Evolutionary conservation across 2,113 vertebrate genomes (phyloP).

Genomic region (Empidonax traillii): DNA sequence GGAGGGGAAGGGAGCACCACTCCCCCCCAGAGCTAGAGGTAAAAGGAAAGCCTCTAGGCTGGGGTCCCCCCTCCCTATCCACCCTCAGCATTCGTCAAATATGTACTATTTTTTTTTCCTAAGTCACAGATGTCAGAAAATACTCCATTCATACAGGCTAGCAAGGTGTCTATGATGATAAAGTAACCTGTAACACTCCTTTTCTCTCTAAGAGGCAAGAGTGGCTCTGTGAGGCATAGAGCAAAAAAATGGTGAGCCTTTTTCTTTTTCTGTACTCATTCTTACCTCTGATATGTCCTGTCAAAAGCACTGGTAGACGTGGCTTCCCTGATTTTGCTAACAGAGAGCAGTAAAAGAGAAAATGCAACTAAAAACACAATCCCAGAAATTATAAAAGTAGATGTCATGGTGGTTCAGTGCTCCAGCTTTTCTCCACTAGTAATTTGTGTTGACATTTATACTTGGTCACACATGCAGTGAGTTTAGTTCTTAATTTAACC

Average conservation of each 20-base stretch:
- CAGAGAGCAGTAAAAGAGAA: background rate
- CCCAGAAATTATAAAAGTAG: background rate
- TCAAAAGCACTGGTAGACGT: background rate
- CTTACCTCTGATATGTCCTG: background rate
- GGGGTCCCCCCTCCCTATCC: too few species aligned
- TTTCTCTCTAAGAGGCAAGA: background rate
- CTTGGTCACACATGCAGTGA: background rate
- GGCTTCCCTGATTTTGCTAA: background rate
- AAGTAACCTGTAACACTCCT: background rate
- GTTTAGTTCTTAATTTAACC: constrained; percentile 19
- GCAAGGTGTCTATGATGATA: background rate
- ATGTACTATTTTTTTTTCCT: background rate
- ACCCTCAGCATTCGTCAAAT: background rate
- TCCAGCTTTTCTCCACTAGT: background rate
- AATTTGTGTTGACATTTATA: background rate
- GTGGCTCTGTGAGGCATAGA: background rate
- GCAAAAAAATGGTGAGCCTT: background rate
- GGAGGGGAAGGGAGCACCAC: too few species aligned
- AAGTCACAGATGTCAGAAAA: background rate
- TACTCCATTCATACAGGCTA: background rate
- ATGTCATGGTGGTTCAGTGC: background rate
- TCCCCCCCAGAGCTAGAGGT: too few species aligned
- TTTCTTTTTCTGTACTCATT: background rate
- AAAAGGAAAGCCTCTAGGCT: too few species aligned
- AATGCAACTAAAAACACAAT: background rate